These are phyloP conservation scores for Cyprinodon tularosa DNA, from an alignment of 2,113 vertebrate species.

Conservation along the genomic window DNA sequence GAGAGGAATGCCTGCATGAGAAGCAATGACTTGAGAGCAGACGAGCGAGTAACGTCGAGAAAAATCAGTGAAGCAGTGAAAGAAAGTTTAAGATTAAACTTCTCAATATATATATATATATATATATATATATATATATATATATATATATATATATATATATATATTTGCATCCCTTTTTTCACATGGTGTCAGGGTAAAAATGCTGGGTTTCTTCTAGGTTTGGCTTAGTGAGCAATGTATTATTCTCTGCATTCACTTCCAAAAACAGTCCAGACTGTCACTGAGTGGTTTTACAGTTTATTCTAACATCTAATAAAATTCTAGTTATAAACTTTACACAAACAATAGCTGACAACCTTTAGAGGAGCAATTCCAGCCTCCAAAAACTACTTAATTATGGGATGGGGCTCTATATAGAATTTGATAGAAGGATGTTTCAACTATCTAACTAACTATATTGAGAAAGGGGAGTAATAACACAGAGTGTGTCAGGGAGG, in stretches of 20 bases:
- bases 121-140: too few species aligned
- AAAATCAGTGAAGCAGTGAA: background rate
- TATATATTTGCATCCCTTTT: background rate
- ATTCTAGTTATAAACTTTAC: background rate
- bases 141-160: too few species aligned
- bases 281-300: background rate
- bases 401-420: too few species aligned
- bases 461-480: too few species aligned
- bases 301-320: background rate
- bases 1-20: background rate
- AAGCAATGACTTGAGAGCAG: background rate
- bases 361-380: too few species aligned
- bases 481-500: too few species aligned
- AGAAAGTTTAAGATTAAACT: constrained; percentile 13
- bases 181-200: background rate
- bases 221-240: background rate
- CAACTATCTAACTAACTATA: too few species aligned
- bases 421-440: too few species aligned
- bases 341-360: too few species aligned
- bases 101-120: background rate
- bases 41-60: background rate
- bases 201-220: background rate
- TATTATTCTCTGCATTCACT: background rate
- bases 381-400: too few species aligned
- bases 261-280: too few species aligned